phyloP scores from a whole-genome alignment of 2,113 vertebrate genomes.

The Macroglossus sobrinus region DNA sequence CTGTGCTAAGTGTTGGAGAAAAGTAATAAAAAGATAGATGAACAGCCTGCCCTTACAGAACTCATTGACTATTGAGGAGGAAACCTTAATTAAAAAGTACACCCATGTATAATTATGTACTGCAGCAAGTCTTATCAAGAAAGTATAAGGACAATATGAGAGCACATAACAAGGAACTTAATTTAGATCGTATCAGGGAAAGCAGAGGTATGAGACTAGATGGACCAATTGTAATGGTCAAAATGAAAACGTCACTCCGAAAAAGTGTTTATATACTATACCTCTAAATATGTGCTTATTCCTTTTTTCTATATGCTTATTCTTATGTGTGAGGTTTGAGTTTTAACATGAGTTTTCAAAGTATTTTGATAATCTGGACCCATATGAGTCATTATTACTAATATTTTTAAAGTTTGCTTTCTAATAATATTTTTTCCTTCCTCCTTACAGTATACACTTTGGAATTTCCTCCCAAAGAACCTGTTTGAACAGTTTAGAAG shows the following conservation, averaged over 20 bases:
- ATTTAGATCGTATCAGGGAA: background rate
- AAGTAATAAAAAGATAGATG: background rate
- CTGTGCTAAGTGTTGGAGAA: background rate
- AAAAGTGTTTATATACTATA: background rate
- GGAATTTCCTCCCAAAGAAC: slow-evolving; percentile 99
- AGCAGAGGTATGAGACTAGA: background rate
- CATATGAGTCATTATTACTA: background rate
- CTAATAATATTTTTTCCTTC: slow-evolving; percentile 38
- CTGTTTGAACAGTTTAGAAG: slow-evolving; percentile 99
- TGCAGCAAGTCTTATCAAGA: background rate
- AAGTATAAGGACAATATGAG: background rate
- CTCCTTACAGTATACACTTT: slow-evolving; percentile 93
- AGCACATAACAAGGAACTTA: background rate
- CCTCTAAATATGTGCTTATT: background rate
- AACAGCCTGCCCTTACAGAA: background rate
- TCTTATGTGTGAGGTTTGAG: background rate
- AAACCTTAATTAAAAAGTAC: background rate
- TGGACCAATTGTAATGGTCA: background rate
- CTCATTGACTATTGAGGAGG: background rate
- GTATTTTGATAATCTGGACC: background rate
- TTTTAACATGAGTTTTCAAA: slow-evolving; percentile 25
- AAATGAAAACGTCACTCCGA: slow-evolving; percentile 31
- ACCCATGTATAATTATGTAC: background rate
- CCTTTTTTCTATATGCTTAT: background rate
- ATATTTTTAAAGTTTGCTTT: background rate